Percentiles rank a stretch among this genome's conserved stretches.
These are phyloP conservation scores for Pterostichus madidus DNA, from an alignment of 2,888 invertebrate species.

Conservation along the genomic window DNA sequence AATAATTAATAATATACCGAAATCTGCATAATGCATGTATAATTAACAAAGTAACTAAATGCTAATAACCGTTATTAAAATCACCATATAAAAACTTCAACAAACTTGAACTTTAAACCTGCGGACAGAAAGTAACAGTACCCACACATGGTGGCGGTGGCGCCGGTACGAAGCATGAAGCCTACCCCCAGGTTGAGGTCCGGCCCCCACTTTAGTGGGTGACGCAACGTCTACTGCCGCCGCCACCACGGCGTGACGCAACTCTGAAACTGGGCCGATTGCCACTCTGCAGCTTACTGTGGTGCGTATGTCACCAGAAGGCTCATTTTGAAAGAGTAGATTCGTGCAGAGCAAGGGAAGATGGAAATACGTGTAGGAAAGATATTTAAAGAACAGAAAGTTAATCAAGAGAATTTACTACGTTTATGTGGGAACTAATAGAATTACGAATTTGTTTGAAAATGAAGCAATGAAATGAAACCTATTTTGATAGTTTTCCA, in stretches of 20 bases:
- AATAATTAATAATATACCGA: too few species aligned
- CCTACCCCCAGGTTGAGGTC: constrained; percentile 44
- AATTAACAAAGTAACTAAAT: too few species aligned
- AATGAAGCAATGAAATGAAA: too few species aligned
- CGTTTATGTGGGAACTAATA: too few species aligned
- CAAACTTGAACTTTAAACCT: constrained; percentile 22
- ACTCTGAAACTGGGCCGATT: constrained; percentile 66
- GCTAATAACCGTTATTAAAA: too few species aligned
- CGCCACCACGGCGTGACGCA: constrained; percentile 35
- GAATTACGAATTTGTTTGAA: too few species aligned
- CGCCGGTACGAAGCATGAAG: constrained; percentile 26
- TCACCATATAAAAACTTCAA: not conserved
- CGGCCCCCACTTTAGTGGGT: constrained; percentile 45
- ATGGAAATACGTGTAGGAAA: not conserved
- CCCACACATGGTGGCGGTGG: not conserved
- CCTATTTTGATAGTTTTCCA: too few species aligned
- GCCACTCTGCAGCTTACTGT: not conserved
- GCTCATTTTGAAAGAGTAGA: not conserved
- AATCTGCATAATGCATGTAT: too few species aligned
- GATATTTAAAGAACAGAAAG: too few species aligned
- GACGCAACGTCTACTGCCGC: constrained; percentile 12
- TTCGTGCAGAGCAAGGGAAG: not conserved
- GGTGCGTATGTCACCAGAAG: not conserved
- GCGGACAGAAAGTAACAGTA: not conserved
- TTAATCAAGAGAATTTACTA: too few species aligned